Evolutionary conservation across 2,113 vertebrate species (phyloP).

Genomic region (Elephas maximus): DNA sequence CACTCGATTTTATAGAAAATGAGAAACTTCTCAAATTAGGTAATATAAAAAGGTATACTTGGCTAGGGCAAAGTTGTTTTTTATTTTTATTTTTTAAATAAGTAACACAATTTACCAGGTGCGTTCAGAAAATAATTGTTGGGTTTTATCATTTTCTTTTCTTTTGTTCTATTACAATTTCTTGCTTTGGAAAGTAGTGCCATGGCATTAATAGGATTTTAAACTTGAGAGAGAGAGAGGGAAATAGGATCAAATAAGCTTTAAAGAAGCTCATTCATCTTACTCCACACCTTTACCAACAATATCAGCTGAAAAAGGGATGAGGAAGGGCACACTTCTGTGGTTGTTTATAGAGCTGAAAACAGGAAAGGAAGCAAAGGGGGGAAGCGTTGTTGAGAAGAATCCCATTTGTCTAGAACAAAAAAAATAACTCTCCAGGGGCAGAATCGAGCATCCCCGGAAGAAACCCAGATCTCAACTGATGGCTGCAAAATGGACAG

Average conservation of each 20-base stretch:
- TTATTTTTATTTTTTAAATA: neutral
- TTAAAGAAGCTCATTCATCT: slow-evolving; percentile 57
- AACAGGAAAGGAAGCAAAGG: slow-evolving; percentile 22
- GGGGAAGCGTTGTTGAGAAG: slow-evolving; percentile 38
- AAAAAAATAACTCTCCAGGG: slow-evolving; percentile 6
- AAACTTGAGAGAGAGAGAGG: slow-evolving; percentile 36
- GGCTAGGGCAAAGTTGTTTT: neutral
- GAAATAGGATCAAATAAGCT: neutral
- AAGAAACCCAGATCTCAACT: neutral
- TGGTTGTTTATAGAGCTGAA: slow-evolving; percentile 20
- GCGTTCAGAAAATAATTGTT: slow-evolving; percentile 19
- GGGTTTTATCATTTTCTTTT: neutral
- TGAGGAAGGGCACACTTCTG: neutral
- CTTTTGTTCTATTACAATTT: slow-evolving; percentile 31
- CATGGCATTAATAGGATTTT: slow-evolving; percentile 55
- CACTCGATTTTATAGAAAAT: slow-evolving; percentile 46
- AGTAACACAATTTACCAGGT: neutral
- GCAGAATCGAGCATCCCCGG: neutral
- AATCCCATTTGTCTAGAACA: slow-evolving; percentile 31
- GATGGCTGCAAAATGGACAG: neutral
- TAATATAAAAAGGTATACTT: neutral
- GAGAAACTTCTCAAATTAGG: slow-evolving; percentile 11
- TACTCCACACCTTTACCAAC: slow-evolving; percentile 39
- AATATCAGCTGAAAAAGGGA: neutral
- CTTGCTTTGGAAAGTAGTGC: slow-evolving; percentile 49